Evolutionary conservation across 1,140 invertebrate species (phyloP).

Genomic region (Brachionus rubens): DNA sequence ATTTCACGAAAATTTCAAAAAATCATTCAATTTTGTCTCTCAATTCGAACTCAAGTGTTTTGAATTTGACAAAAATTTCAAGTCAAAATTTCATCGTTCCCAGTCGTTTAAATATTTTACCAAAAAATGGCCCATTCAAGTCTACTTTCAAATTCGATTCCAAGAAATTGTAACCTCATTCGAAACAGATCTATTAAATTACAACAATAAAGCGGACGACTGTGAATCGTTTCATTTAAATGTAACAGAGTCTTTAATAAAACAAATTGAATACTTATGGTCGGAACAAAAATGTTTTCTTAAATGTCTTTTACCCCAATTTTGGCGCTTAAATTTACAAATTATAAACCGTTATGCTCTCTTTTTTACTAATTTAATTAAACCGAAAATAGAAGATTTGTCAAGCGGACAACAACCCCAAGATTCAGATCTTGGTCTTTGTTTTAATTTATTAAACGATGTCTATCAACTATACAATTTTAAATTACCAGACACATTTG

Average conservation of each 20-base stretch:
- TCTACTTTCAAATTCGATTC: slow-evolving; percentile 86
- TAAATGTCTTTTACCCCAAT: slow-evolving; percentile 70
- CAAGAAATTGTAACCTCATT: slow-evolving; percentile 78
- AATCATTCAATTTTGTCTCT: slow-evolving; percentile 67
- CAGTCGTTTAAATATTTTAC: slow-evolving; percentile 64
- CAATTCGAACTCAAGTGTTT: slow-evolving; percentile 70
- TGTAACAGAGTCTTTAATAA: slow-evolving; percentile 52
- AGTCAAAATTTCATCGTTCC: neutral
- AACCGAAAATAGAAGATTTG: slow-evolving; percentile 1
- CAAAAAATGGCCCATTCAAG: slow-evolving; percentile 83
- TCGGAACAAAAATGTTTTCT: slow-evolving; percentile 55
- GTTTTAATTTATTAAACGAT: slow-evolving; percentile 13
- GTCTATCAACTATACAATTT: slow-evolving; percentile 1
- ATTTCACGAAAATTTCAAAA: slow-evolving; percentile 66
- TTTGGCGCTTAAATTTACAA: slow-evolving; percentile 82
- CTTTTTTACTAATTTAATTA: slow-evolving; percentile 66
- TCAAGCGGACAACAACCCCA: neutral
- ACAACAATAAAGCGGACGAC: slow-evolving; percentile 51
- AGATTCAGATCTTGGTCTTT: neutral
- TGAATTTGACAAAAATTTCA: neutral
- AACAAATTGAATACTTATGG: slow-evolving; percentile 68
- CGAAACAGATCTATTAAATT: slow-evolving; percentile 64
- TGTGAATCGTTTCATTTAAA: neutral
- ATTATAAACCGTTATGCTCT: slow-evolving; percentile 71
- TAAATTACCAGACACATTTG: slow-evolving; percentile 29